Evolutionary conservation across 30 jellyfish, hydroid and myxozoan genomes (phyloP).

Genomic region (Cassiopea xamachana): DNA sequence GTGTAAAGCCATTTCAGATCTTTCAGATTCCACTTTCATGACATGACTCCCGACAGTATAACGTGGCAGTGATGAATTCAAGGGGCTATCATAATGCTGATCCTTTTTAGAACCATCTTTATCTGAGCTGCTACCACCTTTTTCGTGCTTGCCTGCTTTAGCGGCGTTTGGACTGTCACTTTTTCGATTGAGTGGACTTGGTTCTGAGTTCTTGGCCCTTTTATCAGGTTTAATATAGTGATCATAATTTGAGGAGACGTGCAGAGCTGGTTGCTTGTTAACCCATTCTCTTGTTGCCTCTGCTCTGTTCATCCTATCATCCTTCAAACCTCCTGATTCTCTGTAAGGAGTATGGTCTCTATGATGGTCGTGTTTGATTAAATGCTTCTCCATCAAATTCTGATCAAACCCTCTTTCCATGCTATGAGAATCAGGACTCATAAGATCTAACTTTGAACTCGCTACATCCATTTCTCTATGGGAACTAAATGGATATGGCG

Average conservation of each 20-base stretch:
- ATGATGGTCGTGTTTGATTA: conserved; percentile 7
- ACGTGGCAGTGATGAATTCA: conserved; percentile 58
- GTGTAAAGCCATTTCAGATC: neutral
- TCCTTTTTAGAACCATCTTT: conserved; percentile 45
- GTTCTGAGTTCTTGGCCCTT: conserved; percentile 14
- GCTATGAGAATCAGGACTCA: conserved; percentile 7
- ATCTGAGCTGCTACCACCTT: conserved; percentile 32
- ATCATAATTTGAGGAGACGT: conserved; percentile 6
- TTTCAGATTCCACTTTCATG: conserved; percentile 17
- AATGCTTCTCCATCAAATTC: conserved; percentile 1
- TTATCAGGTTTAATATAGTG: conserved; percentile 18
- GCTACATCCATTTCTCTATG: conserved; percentile 15
- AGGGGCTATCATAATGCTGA: conserved; percentile 66
- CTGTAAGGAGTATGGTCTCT: conserved; percentile 35
- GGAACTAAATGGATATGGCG: conserved; percentile 26
- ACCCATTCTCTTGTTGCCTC: conserved; percentile 78
- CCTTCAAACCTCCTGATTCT: conserved; percentile 39
- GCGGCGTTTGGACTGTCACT: conserved; percentile 16
- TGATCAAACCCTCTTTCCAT: conserved; percentile 35
- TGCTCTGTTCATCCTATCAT: conserved; percentile 61
- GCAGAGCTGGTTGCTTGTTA: conserved; percentile 55
- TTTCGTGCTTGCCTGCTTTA: conserved; percentile 1
- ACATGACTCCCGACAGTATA: conserved; percentile 42
- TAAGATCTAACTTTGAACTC: conserved; percentile 19
- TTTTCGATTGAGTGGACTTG: conserved; percentile 24